Evolutionary conservation across 2,797 vertebrate species (phyloP), one percentile per base, ranked within the genome.

Genomic region (Rhadinocentrus ornatus): DNA sequence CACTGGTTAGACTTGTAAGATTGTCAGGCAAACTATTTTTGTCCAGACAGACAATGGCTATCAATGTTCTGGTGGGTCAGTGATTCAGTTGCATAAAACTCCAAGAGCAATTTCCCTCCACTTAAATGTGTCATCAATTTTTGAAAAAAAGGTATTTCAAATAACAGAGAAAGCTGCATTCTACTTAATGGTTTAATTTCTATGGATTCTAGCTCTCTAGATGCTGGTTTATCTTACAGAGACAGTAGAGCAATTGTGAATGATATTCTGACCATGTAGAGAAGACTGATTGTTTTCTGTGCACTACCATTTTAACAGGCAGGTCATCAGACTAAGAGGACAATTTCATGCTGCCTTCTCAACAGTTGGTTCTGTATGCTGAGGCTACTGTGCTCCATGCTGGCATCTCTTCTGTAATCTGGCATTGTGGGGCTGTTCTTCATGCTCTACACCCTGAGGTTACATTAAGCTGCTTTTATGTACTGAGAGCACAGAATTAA

Each of bases 381-480:
- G 46, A 59, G 54, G 58, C 35, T 35, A 7, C 50, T 2, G 34
- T 29, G 68, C 65, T 76, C 66, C 63, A 70, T 56, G 61, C 71
- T 81, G 85, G 20, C 56, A 35, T 62, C 62, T 65, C 73, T 75
- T 88, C 77, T 69, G 56, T 77, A 66, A 75, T 89, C 81, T 75
- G 37, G 70, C 59, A 70, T 82, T 73, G 66, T 20, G 9, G 61
- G 61, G 71, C 65, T 31, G 71, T 53, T 73, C 64, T 79, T 71
- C 75, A 85, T 32, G 79, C 80, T 71, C 55, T 69, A 66, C 69
- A 80, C 69, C 91, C 91, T 7, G 75, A 84, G 88, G 89, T 88
- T 72, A 91, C 81, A 90, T 91, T 90, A 91, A 86, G 84, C 73
- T 83, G 81, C 86, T 89, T 91, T 87, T 84, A 78, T 83, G 83